phyloP scores from a whole-genome alignment of 2,888 invertebrate genomes.

The Cataglyphis albicans region DNA sequence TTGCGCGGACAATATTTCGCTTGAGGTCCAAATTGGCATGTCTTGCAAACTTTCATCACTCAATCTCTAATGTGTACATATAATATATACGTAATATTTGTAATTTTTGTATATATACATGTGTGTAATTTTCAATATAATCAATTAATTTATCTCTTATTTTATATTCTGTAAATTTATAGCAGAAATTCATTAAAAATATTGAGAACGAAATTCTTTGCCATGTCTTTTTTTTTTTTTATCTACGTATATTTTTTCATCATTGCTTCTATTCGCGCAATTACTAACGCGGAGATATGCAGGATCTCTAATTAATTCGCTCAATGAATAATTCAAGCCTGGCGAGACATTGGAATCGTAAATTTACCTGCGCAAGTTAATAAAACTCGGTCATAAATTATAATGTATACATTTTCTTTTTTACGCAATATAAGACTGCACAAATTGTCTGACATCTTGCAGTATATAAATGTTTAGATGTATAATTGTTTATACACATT shows the following conservation, averaged over 20 bases:
- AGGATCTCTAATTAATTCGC: conserved; percentile 40
- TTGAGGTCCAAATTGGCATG: not conserved
- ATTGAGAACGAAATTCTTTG: not conserved
- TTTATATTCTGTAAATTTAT: not conserved
- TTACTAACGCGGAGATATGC: conserved; percentile 33
- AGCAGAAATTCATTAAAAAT: not conserved
- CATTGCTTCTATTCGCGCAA: conserved; percentile 23
- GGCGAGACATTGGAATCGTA: conserved; percentile 33
- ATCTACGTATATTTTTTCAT: not conserved
- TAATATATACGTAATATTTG: too few species aligned
- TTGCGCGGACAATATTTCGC: not conserved
- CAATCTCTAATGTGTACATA: too few species aligned
- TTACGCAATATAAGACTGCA: conserved; percentile 14
- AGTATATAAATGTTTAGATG: not conserved
- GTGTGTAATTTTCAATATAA: not conserved
- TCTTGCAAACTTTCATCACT: not conserved
- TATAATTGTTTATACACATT: not conserved
- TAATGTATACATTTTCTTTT: conserved; percentile 16
- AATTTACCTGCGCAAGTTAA: conserved; percentile 47
- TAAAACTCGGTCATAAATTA: conserved; percentile 45
- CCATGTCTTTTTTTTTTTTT: not conserved
- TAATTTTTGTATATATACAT: not conserved
- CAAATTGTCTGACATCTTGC: conserved; percentile 28
- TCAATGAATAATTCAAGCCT: conserved; percentile 47
- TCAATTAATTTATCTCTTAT: not conserved